Conservation (phyloP, 2,113 vertebrate species). For the Kryptolebias marmoratus region DNA sequence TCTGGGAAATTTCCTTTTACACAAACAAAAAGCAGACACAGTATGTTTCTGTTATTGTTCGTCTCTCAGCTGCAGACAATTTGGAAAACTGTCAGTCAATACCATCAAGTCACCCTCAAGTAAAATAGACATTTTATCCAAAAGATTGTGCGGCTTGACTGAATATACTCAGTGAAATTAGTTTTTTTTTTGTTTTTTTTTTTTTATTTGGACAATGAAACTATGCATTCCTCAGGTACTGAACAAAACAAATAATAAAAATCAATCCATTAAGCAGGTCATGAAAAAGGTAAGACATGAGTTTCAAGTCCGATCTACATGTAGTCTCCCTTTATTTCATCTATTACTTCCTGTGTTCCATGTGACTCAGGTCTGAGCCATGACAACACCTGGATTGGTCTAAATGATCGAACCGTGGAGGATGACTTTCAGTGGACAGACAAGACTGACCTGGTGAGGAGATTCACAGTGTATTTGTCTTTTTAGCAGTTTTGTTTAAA, state of each 20-base stretch:
- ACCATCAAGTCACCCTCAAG: neutral
- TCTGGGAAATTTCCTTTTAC: constrained; percentile 36
- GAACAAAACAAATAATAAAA: neutral
- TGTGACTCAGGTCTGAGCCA: constrained; percentile 86
- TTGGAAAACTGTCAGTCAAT: neutral
- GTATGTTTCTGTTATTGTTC: constrained; percentile 4
- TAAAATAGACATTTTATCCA: neutral
- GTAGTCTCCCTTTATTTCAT: rapidly evolving
- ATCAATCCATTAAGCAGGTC: neutral
- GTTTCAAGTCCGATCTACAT: neutral
- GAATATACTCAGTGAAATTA: neutral
- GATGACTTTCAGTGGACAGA: constrained; percentile 98
- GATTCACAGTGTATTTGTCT: neutral
- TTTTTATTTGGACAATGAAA: neutral
- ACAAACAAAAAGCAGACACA: constrained; percentile 35
- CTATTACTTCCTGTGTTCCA: neutral
- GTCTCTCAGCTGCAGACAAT: constrained; percentile 6
- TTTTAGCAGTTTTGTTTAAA: neutral
- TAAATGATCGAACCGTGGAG: constrained; percentile 96
- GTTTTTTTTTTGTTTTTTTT: neutral
- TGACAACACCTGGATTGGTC: constrained; percentile 96
- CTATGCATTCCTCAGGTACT: neutral
- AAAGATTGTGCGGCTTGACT: neutral
- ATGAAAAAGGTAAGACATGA: neutral
- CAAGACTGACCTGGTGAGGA: constrained; percentile 90